Evolutionary conservation across 2,113 vertebrate species (phyloP), one percentile per base, ranked within the genome.

Genomic region (Epinephelus cyanopodus): DNA sequence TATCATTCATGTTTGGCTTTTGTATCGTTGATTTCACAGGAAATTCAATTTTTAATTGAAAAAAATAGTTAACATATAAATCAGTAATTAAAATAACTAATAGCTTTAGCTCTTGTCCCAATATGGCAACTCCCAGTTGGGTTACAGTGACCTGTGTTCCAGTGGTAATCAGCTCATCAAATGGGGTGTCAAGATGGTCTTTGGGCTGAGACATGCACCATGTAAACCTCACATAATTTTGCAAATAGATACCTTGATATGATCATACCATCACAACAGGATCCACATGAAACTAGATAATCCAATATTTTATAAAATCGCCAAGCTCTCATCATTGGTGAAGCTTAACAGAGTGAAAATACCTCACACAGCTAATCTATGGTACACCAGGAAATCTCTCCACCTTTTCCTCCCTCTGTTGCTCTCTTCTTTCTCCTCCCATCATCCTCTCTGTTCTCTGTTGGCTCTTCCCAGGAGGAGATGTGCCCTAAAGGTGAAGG

Each of bases 401-500:
- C 71, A 64, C 54, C 25, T 3, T 74, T 50, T 47, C 58, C n/a
- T 52, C 57, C 33, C 23, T 45, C 15, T 33, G 21, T 45, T n/a
- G 42, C 63, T 37, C 48, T 45, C 8, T 42, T 54, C 33, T 19
- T 29, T 37, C 27, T 4, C 57, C 45, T 88, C 53, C 65, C 70
- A 57, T 76, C 48, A 74, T 83, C 74, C 76, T 54, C 75, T 87
- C 56, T 82, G 13, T 53, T 63, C 56, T 60, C 18, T 79, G 56
- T 69, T 73, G 64, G 4, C 61, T 60, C 61, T 67, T 71, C 80
- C 15, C 94, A 99, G 98, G 97, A 97, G 93, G 97, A 99, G 90
- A 96, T 99, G 92, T 99, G 98, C 89, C 97, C 97, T 66, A 95
- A 88, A 90, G 90, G 73, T 76, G 95, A 96, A 85, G 95, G 93